Evolutionary conservation across 1,140 invertebrate genomes (phyloP), one percentile per base, ranked within the genome.

Genomic region (Araneus ventricosus): DNA sequence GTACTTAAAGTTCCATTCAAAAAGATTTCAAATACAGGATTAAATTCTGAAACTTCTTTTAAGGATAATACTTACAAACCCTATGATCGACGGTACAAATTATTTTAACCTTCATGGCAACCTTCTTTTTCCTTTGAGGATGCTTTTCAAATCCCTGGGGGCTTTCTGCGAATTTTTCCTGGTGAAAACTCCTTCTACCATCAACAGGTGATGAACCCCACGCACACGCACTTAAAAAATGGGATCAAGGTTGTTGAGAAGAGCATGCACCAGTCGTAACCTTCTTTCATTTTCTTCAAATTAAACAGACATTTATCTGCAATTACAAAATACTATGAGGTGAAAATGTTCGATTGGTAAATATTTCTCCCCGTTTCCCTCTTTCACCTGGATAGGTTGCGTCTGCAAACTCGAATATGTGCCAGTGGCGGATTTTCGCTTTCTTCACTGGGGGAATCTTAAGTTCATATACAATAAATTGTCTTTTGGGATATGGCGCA

Each of bases 91-190:
- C 45, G 2, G 10, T 52, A 75, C 70, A 75, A 34, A 75, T 75
- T 34, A 37, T 75, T 34, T 75, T 75, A 75, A 75, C 70, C 70
- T 75, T 75, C 70, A 75, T 37, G n/a, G 4, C 20, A 75, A 75
- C 70, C 70, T 75, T 75, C 30, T 30, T 22, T 75, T 37, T 75
- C 14, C 20, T 37, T 30, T 6, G 30, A 30, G 17, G 30, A 75
- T 75, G 30, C 30, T 6, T 75, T 20, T 75, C 14, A 20, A 34
- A 75, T 75, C 70, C 70, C 70, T 34, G 14, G 30, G 63, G 70
- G 70, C 70, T 34, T 75, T 75, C 4, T 5, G 30, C 6, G 6
- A 5, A 37, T 75, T 75, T 75, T 75, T 75, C 30, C 30, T 34
- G 27, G 14, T 75, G 70, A 20, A 22, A 75, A 75, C 30, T 17